A percentile compares a stretch with the other conserved stretches of the same genome.
These are phyloP conservation scores for Tokudaia tokunoshimensis DNA, from an alignment of 2,797 vertebrate genomes.

Conservation along the genomic window DNA sequence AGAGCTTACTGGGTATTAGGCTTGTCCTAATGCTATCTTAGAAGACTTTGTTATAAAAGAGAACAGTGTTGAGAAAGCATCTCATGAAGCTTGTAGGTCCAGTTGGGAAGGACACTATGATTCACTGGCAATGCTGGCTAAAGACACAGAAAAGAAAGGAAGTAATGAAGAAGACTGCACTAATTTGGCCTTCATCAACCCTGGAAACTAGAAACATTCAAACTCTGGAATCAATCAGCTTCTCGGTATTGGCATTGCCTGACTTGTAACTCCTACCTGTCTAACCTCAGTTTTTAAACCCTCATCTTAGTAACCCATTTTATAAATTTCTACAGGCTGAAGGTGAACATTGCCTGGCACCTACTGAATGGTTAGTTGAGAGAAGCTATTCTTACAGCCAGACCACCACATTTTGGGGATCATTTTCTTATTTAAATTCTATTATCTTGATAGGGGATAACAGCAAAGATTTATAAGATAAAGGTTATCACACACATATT, in stretches of 20 bases:
- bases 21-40: neutral
- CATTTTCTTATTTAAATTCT: neutral
- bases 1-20: neutral
- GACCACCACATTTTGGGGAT: neutral
- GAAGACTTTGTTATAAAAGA: neutral
- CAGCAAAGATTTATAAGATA: neutral
- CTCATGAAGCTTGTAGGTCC: neutral
- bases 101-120: neutral
- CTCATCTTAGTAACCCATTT: neutral
- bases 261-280: neutral
- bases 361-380: neutral
- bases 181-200: neutral
- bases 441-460: conserved; percentile 1
- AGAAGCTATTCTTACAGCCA: neutral
- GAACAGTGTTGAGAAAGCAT: neutral
- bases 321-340: neutral
- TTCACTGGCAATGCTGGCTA: neutral
- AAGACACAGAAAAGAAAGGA: neutral
- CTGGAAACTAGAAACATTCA: neutral
- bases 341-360: neutral
- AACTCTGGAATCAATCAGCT: neutral
- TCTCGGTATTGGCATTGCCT: neutral
- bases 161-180: neutral
- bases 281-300: neutral
- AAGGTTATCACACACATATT: neutral